These are phyloP conservation scores for Aldabrachelys gigantea DNA, from an alignment of 2,113 vertebrate genomes.

Conservation along the genomic window DNA sequence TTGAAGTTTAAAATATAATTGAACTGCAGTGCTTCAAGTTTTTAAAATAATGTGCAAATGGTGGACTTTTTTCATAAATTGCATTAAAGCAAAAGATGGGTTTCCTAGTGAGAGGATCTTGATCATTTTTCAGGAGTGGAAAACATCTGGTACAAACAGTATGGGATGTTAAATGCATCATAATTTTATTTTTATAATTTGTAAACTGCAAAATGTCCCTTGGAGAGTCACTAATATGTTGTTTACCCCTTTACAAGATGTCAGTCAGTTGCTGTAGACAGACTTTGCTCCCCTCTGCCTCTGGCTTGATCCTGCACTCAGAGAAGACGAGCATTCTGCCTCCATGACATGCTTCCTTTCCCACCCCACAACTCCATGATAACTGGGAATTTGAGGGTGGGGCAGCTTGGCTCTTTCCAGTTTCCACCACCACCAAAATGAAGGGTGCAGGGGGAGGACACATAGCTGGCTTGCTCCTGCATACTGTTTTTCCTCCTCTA, in stretches of 20 bases:
- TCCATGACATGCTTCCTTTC: fast-evolving
- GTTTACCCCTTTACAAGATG: conserved; percentile 58
- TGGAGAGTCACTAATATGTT: conserved; percentile 35
- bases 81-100: conserved; percentile 64
- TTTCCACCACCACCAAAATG: not conserved
- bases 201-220: conserved; percentile 65
- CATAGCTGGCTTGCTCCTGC: not conserved
- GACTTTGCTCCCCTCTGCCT: conserved; percentile 38
- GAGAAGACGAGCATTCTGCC: not conserved
- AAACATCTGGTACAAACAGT: conserved; percentile 66
- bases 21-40: conserved; percentile 61
- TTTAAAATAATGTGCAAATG: conserved; percentile 69
- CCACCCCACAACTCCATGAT: not conserved
- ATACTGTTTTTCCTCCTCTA: too few species aligned
- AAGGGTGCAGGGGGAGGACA: not conserved
- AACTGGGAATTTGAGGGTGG: not conserved
- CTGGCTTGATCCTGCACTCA: not conserved
- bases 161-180: conserved; percentile 64
- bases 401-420: not conserved
- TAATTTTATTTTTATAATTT: conserved; percentile 66
- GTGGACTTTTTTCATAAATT: conserved; percentile 70
- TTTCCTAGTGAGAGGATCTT: conserved; percentile 57
- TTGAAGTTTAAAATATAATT: conserved; percentile 75
- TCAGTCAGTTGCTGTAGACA: conserved; percentile 18
- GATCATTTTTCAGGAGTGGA: conserved; percentile 69